Evolutionary conservation across 2,113 vertebrate species (phyloP).

Genomic region (Meriones unguiculatus): DNA sequence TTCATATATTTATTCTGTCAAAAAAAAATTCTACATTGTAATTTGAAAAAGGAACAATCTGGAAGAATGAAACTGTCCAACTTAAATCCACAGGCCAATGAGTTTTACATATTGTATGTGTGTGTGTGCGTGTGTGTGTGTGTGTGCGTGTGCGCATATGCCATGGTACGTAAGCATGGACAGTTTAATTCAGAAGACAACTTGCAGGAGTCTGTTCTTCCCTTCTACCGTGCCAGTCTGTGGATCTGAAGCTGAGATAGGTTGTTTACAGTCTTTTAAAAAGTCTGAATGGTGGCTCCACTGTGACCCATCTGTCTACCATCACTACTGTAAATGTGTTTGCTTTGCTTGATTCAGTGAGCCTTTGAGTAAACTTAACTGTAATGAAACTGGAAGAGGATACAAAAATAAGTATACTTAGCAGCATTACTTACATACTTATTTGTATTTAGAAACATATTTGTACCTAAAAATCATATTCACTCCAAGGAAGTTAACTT

Average conservation of each 20-base stretch:
- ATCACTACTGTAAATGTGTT: background rate
- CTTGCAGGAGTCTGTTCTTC: background rate
- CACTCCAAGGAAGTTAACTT: background rate
- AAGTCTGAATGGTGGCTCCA: background rate
- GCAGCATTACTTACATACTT: background rate
- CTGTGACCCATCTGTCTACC: background rate
- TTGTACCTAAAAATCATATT: background rate
- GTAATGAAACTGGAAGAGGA: background rate
- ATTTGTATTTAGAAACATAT: background rate
- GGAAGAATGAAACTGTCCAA: background rate
- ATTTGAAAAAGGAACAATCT: background rate
- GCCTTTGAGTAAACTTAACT: background rate
- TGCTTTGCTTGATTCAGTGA: background rate
- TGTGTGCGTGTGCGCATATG: background rate
- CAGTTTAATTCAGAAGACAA: background rate
- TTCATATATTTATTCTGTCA: conserved; percentile 15
- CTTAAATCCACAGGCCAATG: conserved; percentile 10
- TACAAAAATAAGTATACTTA: background rate
- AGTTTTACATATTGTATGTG: background rate
- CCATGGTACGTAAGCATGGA: background rate
- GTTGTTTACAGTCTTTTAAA: background rate
- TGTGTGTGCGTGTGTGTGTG: background rate
- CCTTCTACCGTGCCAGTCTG: no score
- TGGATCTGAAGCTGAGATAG: no score
- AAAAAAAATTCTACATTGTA: background rate